Evolutionary conservation across 1,140 invertebrate species (phyloP), one percentile per base, ranked within the genome.

Genomic region (Mactra quadrangularis): DNA sequence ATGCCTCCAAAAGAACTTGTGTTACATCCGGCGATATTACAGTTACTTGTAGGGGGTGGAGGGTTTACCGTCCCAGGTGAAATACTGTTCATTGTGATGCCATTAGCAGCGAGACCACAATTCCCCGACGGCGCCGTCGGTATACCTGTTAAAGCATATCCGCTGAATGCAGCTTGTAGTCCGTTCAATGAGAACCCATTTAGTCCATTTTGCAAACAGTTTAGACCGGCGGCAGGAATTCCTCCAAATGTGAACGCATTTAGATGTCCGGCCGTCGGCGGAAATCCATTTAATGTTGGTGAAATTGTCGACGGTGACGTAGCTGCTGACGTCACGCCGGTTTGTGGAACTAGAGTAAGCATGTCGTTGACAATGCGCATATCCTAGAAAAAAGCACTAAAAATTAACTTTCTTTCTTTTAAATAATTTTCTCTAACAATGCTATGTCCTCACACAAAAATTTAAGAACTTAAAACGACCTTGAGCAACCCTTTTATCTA

Each of bases 231-330:
- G 7, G 74, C 57, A 0, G 55, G 74, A 25, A 76, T 50, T 7
- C 50, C 70, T 15, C 74, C 74, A n/a, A 62, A 60, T 1, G 55
- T 76, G 50, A 76, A 76, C 25, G 74, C 55, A 64, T 60, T 62
- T 15, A 64, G 19, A 27, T 76, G 74, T n/a, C 74, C 57, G 4
- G 9, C 60, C 27, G 60, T n/a, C 25, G 52, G 33, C 41, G 74
- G 45, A n/a, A 76, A 33, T 4, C 55, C 74, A 41, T 60, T 62
- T 22, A 76, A 15, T 2, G 57, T 29, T 19, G 74, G 74, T 0
- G 74, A 76, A 25, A 76, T 50, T 0, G 74, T 62, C 35, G 74
- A 29, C 57, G 74, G 55, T 22, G 74, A 62, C 35, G 55, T 22
- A 3, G 74, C 57, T 22, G 45, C n/a, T n/a, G 74, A 45, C 25